Evolutionary conservation across 2,113 vertebrate species (phyloP), one percentile per base, ranked within the genome.

Genomic region (Brachionichthys hirsutus): DNA sequence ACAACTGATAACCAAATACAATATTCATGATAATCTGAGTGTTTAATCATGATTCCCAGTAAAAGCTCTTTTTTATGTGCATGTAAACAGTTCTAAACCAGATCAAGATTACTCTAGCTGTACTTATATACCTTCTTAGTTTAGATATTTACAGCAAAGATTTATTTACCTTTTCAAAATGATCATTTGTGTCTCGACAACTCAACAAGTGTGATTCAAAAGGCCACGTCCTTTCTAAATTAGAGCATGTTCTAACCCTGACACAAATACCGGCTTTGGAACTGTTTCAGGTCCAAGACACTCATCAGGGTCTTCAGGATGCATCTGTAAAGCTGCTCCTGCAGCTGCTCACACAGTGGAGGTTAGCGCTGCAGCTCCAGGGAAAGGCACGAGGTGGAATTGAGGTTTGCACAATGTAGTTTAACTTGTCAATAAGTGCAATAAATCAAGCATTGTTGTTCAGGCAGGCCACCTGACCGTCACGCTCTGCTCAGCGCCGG

Each of bases 321-420:
- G 94, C 95, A 1, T 98, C 97, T n/a, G 89, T 99, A 10, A 97
- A 96, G 89, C 85, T 99, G 54, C 91, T 99, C 36, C 92, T 99
- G 15, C 97, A 99, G 83, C 88, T 99, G 78, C 95, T 99, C 62
- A 94, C 95, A 1, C 97, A 99, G 47, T 99, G 97, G 97, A 95
- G 94, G 70, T 84, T 99, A 56, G 93, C 95, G 48, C 92, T 95
- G 62, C 94, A 98, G 65, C 93, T 93, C 3, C 94, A 94, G 35
- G 93, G 94, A 56, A 98, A 95, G 87, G 84, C 41, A 60, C 91
- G 89, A 1, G 93, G 92, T 0, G 93, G 92, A 43, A 75, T 91
- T 8, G 96, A 98, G 95, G 96, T 98, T 4, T 15, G 40, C 12
- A 38, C 36, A 30, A 8, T 30, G 24, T 30, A 30, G 12, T 38